Evolutionary conservation across 2,888 invertebrate species (phyloP).

Genomic region (Matsumyia berberina): DNA sequence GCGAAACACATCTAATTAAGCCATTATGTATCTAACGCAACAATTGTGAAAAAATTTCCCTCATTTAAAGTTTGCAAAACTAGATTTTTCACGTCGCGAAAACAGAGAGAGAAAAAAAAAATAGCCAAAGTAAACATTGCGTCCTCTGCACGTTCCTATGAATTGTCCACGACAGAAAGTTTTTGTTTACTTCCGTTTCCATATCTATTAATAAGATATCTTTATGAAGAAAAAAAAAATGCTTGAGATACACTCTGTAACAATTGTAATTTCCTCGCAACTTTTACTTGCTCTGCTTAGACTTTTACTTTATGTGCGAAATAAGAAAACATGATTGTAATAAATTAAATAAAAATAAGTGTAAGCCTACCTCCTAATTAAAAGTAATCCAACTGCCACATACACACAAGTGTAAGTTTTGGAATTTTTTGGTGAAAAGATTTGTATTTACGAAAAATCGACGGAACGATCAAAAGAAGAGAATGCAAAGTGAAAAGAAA

Average conservation of each 20-base stretch:
- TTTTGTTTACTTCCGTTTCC: conserved; percentile 58
- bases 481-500: conserved; percentile 12
- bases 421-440: conserved; percentile 7
- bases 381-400: neutral
- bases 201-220: conserved; percentile 46
- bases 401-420: neutral
- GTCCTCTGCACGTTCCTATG: conserved; percentile 52
- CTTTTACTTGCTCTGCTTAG: conserved; percentile 51
- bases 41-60: conserved; percentile 54
- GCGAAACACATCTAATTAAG: conserved; percentile 44
- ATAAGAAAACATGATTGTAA: conserved; percentile 28
- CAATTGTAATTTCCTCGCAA: conserved; percentile 43
- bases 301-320: conserved; percentile 53
- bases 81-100: conserved; percentile 43
- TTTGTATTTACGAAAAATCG: conserved; percentile 22
- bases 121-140: conserved; percentile 34
- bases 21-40: conserved; percentile 30
- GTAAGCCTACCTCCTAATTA: conserved; percentile 14
- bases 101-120: neutral
- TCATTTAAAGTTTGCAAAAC: conserved; percentile 41
- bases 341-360: conserved; percentile 30
- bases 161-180: conserved; percentile 57
- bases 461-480: neutral
- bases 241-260: conserved; percentile 17
- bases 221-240: conserved; percentile 29